These are phyloP conservation scores for Istiophorus platypterus DNA, from an alignment of 2,113 vertebrate genomes.

Conservation along the genomic window DNA sequence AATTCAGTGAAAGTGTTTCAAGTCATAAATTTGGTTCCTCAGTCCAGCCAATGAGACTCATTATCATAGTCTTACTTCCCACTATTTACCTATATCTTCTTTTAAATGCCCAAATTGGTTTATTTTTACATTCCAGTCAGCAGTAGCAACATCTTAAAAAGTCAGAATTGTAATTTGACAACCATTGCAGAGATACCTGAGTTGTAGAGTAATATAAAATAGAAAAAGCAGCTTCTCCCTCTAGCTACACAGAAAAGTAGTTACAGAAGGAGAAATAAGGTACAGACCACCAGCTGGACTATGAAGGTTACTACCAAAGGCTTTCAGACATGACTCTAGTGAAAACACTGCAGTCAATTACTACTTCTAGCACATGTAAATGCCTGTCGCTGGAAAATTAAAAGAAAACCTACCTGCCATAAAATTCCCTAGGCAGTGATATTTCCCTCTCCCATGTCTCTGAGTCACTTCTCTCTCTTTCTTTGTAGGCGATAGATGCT, in stretches of 20 bases:
- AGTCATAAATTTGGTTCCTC: neutral
- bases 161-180: constrained; percentile 9
- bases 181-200: neutral
- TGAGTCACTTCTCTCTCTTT: constrained; percentile 3
- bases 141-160: neutral
- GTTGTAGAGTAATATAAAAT: constrained; percentile 9
- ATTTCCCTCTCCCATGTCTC: constrained; percentile 12
- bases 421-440: constrained; percentile 14
- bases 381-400: constrained; percentile 28
- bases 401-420: constrained; percentile 34
- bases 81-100: neutral
- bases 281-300: constrained; percentile 14
- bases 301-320: constrained; percentile 31
- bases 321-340: constrained; percentile 11
- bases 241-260: constrained; percentile 12
- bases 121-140: neutral
- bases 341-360: constrained; percentile 15
- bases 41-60: neutral
- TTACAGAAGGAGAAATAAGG: constrained; percentile 3
- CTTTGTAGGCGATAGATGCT: constrained; percentile 88
- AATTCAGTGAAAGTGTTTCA: neutral
- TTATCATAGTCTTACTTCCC: neutral
- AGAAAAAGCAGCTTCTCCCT: neutral
- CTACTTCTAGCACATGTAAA: constrained; percentile 4
- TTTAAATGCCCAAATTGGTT: constrained; percentile 11